Base-by-base conservation (phyloP, 2,113 vertebrate species). In the Psophia crepitans region DNA sequence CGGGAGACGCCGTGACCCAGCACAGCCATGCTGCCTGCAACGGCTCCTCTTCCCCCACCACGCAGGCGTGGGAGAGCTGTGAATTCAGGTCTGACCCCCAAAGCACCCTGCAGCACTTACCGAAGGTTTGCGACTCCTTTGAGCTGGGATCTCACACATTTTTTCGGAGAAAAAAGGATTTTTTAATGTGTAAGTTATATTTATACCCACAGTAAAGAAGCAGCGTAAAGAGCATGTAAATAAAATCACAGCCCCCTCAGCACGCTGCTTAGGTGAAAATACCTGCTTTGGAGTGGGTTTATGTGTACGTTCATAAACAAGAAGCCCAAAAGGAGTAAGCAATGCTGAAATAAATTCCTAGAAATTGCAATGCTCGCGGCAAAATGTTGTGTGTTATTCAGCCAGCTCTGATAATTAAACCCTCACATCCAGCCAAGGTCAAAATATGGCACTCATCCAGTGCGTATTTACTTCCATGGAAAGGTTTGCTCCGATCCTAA, bases 371-470 rank as follows among this genome's bases (percentile, higher is more conserved):
- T 5, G 57, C 80, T 95, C 2, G 0, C 46, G 84, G 92, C 80
- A 92, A 93, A 93, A 75, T 20, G 30, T 33, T 75, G n/a, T 75
- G 35, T 64, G 74, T 24, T 85, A 65, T 30, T 89, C 84, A 87
- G 89, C 89, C 95, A 92, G 70, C 84, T 69, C 77, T 76, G 84
- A 61, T 91, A 94, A 96, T 84, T 92, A 92, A 91, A 96, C 61
- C 65, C 68, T 84, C 70, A 46, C 71, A 94, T 64, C 32, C 69
- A 76, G 69, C 73, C 89, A 89, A 94, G 86, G 89, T 95, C 88
- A 93, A 69, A 93, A 54, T 14, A 46, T 30, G 69, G 89, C 69
- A 57, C 35, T 75, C 4, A 1, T 86, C 90, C 96, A 93, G 71
- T 9, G 33, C 13, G 13, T 30, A 23, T 81, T 94, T 81, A 23